Evolutionary conservation across 2,888 invertebrate genomes (phyloP).

Genomic region (Pseudoips prasinana): DNA sequence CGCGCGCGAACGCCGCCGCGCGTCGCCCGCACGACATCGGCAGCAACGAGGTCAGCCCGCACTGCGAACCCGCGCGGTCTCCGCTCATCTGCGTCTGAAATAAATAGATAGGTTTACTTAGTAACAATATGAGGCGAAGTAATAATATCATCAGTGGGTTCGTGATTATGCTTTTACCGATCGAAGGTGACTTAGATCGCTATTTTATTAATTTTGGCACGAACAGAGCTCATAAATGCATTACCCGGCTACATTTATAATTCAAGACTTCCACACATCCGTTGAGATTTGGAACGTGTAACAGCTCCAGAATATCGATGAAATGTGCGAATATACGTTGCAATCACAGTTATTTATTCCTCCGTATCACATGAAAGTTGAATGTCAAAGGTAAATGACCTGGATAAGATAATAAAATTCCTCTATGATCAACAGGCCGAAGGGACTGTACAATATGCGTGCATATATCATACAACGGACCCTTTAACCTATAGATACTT

Average conservation of each 20-base stretch:
- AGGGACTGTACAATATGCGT: conserved; percentile 27
- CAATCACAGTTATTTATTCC: conserved; percentile 18
- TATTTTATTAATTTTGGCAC: conserved; percentile 32
- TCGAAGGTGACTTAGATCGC: conserved; percentile 28
- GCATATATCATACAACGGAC: no score
- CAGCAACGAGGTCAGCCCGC: conserved; percentile 86
- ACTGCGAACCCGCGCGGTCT: conserved; percentile 81
- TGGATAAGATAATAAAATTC: conserved; percentile 62
- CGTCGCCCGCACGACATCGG: conserved; percentile 91
- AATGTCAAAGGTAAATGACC: conserved; percentile 77
- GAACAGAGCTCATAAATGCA: conserved; percentile 12
- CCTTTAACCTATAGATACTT: no score
- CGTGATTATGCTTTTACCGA: no score
- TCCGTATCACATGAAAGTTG: conserved; percentile 53
- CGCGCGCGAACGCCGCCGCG: conserved; percentile 90
- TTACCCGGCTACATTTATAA: conserved; percentile 19
- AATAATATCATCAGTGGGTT: no score
- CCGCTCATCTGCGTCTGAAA: conserved; percentile 81
- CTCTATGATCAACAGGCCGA: conserved; percentile 45
- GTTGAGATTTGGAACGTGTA: neutral
- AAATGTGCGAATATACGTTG: conserved; percentile 8
- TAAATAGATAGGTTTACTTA: conserved; percentile 7
- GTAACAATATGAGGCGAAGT: no score
- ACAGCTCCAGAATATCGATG: conserved; percentile 1
- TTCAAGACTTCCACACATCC: conserved; percentile 9